These are phyloP conservation scores for Tanaodytes sp. DNA, from an alignment of 2,888 invertebrate species.

Conservation along the genomic window DNA sequence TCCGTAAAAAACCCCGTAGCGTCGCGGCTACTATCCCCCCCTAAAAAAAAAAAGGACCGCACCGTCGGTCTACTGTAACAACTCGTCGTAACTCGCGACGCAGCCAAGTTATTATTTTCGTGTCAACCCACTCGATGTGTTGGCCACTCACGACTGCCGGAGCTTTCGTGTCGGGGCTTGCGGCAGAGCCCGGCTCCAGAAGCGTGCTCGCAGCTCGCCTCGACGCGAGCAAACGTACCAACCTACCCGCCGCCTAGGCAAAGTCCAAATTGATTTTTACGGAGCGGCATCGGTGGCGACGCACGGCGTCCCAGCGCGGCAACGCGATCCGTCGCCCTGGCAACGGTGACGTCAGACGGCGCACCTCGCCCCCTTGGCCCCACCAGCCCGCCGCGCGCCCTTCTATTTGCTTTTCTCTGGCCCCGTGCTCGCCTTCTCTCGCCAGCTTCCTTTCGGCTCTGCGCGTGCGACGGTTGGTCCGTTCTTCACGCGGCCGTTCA, in stretches of 20 bases:
- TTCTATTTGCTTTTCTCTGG: constrained; percentile 32
- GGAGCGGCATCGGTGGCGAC: constrained; percentile 68
- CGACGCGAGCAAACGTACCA: constrained; percentile 54
- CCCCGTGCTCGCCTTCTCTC: constrained; percentile 10
- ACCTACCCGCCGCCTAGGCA: constrained; percentile 62
- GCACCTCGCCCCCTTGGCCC: constrained; percentile 43
- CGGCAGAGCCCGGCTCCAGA: constrained; percentile 56
- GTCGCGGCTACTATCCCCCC: background rate
- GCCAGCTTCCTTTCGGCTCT: constrained; percentile 30
- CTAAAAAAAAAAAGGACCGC: too few species aligned
- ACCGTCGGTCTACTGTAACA: too few species aligned
- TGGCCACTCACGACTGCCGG: constrained; percentile 67
- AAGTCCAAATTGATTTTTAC: constrained; percentile 73
- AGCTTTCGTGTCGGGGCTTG: constrained; percentile 58
- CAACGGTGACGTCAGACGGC: constrained; percentile 68
- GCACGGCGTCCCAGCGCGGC: constrained; percentile 65
- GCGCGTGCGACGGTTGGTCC: constrained; percentile 8
- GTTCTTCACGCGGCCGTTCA: too few species aligned
- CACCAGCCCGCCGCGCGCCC: constrained; percentile 32
- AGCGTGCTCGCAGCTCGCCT: constrained; percentile 55
- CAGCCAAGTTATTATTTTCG: too few species aligned
- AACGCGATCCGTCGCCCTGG: constrained; percentile 68
- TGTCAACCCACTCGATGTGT: constrained; percentile 67
- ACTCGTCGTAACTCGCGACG: constrained; percentile 4
- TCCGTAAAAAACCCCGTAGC: background rate